Evolutionary conservation across 2,888 invertebrate species (phyloP).

Genomic region (Vanessa cardui): DNA sequence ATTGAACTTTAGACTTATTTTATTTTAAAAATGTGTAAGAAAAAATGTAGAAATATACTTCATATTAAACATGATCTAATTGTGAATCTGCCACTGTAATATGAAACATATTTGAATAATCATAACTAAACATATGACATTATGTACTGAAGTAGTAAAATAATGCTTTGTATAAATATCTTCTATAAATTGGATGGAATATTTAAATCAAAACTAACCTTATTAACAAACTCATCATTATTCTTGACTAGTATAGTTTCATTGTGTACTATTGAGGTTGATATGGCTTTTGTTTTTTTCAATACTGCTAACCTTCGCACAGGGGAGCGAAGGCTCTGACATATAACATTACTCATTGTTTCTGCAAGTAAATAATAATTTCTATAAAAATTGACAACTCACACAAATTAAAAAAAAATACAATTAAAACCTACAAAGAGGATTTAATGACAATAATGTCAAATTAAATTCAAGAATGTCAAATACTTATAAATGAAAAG

Average conservation of each 20-base stretch:
- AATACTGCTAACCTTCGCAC: conserved; percentile 60
- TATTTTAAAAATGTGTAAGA: too few species aligned
- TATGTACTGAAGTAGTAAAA: too few species aligned
- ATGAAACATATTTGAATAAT: too few species aligned
- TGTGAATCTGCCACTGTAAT: too few species aligned
- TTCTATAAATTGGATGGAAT: background rate
- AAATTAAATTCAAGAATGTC: background rate
- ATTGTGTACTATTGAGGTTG: conserved; percentile 74
- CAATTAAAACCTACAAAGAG: too few species aligned
- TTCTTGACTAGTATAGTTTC: conserved; percentile 85
- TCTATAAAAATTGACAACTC: background rate
- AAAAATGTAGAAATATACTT: too few species aligned
- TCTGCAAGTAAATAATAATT: conserved; percentile 39
- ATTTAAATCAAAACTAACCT: conserved; percentile 71
- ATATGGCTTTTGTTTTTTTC: conserved; percentile 58
- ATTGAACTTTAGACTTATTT: too few species aligned
- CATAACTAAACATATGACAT: too few species aligned
- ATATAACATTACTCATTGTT: conserved; percentile 69
- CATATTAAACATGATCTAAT: too few species aligned
- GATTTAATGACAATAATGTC: background rate
- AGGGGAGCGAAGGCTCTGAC: conserved; percentile 69
- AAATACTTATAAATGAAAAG: background rate
- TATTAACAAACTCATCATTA: conserved; percentile 89
- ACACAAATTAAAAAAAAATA: background rate
- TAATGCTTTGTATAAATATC: background rate